Conservation (phyloP, 2,888 invertebrate species). For the Drosophila hamatofila region DNA sequence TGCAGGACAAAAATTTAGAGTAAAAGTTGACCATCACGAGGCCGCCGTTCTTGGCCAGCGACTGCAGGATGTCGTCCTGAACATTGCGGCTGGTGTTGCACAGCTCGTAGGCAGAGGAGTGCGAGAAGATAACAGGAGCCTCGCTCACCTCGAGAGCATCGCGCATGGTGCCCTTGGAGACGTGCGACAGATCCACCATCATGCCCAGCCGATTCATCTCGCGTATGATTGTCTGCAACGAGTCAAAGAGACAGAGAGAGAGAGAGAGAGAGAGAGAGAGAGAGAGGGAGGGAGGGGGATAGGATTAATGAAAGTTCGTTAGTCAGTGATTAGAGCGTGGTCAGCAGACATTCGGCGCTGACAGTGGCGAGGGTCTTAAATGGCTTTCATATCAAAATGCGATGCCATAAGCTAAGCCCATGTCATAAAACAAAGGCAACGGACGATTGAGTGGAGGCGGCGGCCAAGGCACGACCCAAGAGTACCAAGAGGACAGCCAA, state of each 20-base stretch:
- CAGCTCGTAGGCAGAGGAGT: constrained; percentile 92
- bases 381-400: constrained; percentile 55
- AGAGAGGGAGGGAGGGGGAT: neutral
- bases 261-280: too few relatives aligned
- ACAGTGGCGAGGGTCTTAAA: constrained; percentile 31
- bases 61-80: constrained; percentile 90
- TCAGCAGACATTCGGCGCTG: constrained; percentile 4
- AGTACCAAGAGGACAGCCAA: constrained; percentile 30
- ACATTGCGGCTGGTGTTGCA: constrained; percentile 94
- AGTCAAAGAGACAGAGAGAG: neutral
- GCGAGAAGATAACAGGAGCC: constrained; percentile 94
- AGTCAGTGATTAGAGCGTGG: constrained; percentile 58
- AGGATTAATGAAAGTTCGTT: constrained; percentile 50
- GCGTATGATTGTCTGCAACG: constrained; percentile 89
- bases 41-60: constrained; percentile 91
- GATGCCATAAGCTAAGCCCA: constrained; percentile 54
- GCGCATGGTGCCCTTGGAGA: constrained; percentile 92
- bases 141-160: constrained; percentile 91
- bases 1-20: constrained; percentile 91
- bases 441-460: constrained; percentile 36
- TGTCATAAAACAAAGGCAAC: constrained; percentile 79
- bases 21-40: constrained; percentile 95
- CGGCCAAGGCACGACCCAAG: neutral
- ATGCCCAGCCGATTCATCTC: constrained; percentile 96
- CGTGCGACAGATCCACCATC: constrained; percentile 94